Percentiles rank a stretch among this genome's conserved stretches.
phyloP scores from a whole-genome alignment of 2,113 vertebrate genomes.

The Aspidoscelis tigris region DNA sequence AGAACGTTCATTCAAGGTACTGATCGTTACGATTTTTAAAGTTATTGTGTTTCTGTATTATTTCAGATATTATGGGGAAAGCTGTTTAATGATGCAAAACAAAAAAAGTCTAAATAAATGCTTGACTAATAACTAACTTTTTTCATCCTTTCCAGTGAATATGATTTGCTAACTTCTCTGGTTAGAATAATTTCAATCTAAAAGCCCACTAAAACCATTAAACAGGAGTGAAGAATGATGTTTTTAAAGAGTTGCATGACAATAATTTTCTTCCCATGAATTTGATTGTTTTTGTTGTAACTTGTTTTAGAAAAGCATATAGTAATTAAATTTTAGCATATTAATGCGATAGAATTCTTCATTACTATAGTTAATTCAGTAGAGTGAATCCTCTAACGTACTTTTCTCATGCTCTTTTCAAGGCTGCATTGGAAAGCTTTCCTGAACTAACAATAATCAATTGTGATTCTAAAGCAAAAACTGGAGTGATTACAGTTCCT shows the following conservation, averaged over 20 bases:
- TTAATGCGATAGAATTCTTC: background rate
- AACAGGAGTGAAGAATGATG: background rate
- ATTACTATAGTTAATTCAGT: conserved; percentile 33
- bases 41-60: background rate
- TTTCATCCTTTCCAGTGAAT: background rate
- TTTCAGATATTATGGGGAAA: background rate
- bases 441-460: conserved; percentile 93
- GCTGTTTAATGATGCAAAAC: background rate
- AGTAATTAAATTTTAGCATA: conserved; percentile 18
- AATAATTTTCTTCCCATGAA: background rate
- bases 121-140: background rate
- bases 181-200: background rate
- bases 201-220: background rate
- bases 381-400: conserved; percentile 13
- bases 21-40: conserved; percentile 27
- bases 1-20: conserved; percentile 93
- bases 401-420: conserved; percentile 62
- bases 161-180: background rate
- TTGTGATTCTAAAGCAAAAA: conserved; percentile 86
- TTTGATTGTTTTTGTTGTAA: background rate
- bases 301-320: conserved; percentile 4
- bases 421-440: conserved; percentile 95
- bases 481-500: conserved; percentile 83
- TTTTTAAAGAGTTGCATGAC: background rate
- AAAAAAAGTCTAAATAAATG: background rate